Percentiles rank a stretch among this genome's conserved stretches.
Conservation (phyloP, 2,113 vertebrate species). For the Lanius ludovicianus region DNA sequence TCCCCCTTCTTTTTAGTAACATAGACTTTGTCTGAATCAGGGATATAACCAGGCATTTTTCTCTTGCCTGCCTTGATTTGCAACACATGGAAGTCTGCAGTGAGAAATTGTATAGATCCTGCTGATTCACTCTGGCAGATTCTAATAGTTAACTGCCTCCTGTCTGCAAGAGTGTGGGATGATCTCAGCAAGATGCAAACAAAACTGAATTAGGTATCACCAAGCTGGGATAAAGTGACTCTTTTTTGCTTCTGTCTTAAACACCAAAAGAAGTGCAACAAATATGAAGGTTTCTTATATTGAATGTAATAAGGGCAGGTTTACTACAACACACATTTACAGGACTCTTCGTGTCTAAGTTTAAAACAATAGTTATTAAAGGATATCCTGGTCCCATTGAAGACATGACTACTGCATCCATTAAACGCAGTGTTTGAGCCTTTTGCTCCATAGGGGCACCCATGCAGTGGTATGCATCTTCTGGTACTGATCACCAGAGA, state of each 20-base stretch:
- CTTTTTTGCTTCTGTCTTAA: not conserved
- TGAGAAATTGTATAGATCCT: conserved; percentile 27
- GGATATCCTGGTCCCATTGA: not conserved
- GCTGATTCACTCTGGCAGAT: conserved; percentile 52
- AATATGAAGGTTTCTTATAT: not conserved
- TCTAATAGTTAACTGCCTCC: conserved; percentile 29
- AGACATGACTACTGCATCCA: not conserved
- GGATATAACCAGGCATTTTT: not conserved
- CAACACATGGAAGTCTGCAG: conserved; percentile 21
- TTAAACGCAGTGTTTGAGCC: not conserved
- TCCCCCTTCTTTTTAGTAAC: not conserved
- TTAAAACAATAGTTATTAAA: not conserved
- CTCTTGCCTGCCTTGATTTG: not conserved
- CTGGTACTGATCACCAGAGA: not conserved
- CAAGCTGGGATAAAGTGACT: not conserved
- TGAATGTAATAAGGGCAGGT: not conserved
- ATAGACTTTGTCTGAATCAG: not conserved
- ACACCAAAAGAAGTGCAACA: not conserved
- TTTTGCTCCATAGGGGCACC: not conserved
- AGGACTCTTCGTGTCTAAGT: not conserved
- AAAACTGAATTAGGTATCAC: not conserved
- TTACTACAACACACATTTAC: not conserved
- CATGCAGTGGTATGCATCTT: not conserved
- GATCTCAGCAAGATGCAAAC: not conserved
- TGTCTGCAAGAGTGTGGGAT: not conserved